Evolutionary conservation across 2,888 invertebrate species (phyloP).

Genomic region (Schizaphis graminum): DNA sequence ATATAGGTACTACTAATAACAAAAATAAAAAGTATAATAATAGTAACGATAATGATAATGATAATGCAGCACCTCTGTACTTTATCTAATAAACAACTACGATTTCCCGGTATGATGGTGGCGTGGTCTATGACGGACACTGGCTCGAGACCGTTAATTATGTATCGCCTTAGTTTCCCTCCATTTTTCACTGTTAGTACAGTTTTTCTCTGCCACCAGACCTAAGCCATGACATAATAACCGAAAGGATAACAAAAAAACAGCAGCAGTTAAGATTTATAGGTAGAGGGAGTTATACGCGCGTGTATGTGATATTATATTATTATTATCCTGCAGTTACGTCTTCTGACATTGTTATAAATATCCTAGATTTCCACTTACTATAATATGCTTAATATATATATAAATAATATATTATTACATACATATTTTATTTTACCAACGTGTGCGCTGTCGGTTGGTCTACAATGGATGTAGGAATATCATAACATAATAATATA

Average conservation of each 20-base stretch:
- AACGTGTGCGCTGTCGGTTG: neutral
- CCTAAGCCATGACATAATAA: slow-evolving; percentile 41
- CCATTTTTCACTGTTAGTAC: slow-evolving; percentile 12
- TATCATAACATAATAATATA: neutral
- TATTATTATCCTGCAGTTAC: slow-evolving; percentile 16
- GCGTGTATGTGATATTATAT: neutral
- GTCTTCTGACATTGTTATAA: slow-evolving; percentile 39
- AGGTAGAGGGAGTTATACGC: neutral
- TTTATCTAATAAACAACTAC: neutral
- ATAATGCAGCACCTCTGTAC: neutral
- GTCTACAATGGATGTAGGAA: neutral
- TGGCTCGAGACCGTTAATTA: slow-evolving; percentile 47
- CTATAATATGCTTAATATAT: neutral
- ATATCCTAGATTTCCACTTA: slow-evolving; percentile 19
- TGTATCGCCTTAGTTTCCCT: slow-evolving; percentile 54
- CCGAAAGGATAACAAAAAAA: neutral
- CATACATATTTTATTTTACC: neutral
- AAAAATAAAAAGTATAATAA: neutral
- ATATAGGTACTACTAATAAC: neutral
- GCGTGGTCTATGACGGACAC: slow-evolving; percentile 44
- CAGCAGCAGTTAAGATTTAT: neutral
- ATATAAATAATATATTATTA: neutral
- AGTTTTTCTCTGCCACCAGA: neutral
- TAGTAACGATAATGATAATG: neutral
- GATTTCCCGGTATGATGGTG: slow-evolving; percentile 41